phyloP scores from a whole-genome alignment of 2,113 vertebrate genomes.

The Procavia capensis region DNA sequence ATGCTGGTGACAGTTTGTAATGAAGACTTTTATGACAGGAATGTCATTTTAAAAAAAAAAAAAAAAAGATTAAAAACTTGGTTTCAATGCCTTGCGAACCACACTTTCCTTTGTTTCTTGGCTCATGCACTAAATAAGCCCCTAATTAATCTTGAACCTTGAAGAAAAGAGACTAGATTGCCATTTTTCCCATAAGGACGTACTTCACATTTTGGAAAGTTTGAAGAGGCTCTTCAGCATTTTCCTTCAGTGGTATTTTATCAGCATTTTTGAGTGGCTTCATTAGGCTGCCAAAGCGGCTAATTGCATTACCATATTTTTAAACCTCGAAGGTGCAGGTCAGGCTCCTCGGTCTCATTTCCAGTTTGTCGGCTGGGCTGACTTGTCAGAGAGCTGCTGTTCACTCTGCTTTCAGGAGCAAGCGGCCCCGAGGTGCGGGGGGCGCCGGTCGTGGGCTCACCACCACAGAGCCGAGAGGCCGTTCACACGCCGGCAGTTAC shows the following conservation, averaged over 20 bases:
- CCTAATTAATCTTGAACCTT: constrained; percentile 89
- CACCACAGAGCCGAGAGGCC: not conserved
- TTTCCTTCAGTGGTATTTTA: constrained; percentile 84
- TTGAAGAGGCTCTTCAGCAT: constrained; percentile 88
- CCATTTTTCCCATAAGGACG: constrained; percentile 82
- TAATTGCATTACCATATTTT: constrained; percentile 91
- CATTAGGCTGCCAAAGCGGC: constrained; percentile 84
- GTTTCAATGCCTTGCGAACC: constrained; percentile 84
- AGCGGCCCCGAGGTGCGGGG: not conserved
- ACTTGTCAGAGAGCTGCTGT: not conserved
- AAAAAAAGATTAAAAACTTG: constrained; percentile 85
- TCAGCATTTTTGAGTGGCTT: constrained; percentile 83
- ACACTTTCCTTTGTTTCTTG: constrained; percentile 87
- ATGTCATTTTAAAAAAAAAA: constrained; percentile 83
- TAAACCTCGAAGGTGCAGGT: constrained; percentile 82
- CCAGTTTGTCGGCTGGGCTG: constrained; percentile 59
- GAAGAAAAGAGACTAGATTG: constrained; percentile 87
- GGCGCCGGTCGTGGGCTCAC: fast-evolving
- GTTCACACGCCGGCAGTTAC: not conserved
- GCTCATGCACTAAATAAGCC: constrained; percentile 87
- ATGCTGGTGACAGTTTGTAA: constrained; percentile 81
- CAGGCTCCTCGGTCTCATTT: constrained; percentile 16
- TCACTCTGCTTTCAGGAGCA: not conserved
- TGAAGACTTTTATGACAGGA: constrained; percentile 86
- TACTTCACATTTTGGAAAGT: constrained; percentile 87